Evolutionary conservation across 1,140 invertebrate species (phyloP), one percentile per base, ranked within the genome.

Genomic region (Pogonognathellus flavescens): DNA sequence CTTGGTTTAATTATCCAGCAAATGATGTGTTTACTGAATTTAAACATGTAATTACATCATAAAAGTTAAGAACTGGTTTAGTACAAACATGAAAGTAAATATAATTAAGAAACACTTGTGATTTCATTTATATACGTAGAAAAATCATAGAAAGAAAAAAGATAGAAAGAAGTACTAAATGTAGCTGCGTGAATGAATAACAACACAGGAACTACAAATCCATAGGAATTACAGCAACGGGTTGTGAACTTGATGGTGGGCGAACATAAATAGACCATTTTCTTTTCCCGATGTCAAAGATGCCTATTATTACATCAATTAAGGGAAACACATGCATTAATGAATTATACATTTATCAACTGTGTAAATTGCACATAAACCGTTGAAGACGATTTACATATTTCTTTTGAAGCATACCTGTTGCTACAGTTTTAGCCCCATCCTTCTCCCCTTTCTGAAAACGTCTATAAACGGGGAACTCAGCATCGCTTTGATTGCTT

Each of bases 241-340:
- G 94, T 53, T 94, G 92, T 80, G 91, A 93, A 18, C 88, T 90
- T 66, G 91, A 92, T 49, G 95, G 94, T 89, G 94, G 94, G 85
- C 94, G 93, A 3, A 93, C 92, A 87, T 95, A 96, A 59, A 96
- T 90, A 16, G 92, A 93, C 93, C 94, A 94, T 0, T 94, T 95
- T 89, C 90, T 92, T 57, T 92, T 92, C 11, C 92, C 90, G 85
- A 93, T 93, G 89, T 96, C 94, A 80, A 95, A 95, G 72, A 95
- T 93, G 80, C 93, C 94, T 94, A 89, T 50, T 13, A 91, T 16
- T 57, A 4, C n/a, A 82, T 4, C 4, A 11, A 91, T 86, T 85
- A 84, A 88, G 87, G 85, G 60, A 76, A 11, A 50, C n/a, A n/a
- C n/a, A n/a, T n/a, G n/a, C n/a, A 62, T 13, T 0, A 57, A 60